phyloP scores from a whole-genome alignment of 2,888 invertebrate species.

The Baronia brevicornis region DNA sequence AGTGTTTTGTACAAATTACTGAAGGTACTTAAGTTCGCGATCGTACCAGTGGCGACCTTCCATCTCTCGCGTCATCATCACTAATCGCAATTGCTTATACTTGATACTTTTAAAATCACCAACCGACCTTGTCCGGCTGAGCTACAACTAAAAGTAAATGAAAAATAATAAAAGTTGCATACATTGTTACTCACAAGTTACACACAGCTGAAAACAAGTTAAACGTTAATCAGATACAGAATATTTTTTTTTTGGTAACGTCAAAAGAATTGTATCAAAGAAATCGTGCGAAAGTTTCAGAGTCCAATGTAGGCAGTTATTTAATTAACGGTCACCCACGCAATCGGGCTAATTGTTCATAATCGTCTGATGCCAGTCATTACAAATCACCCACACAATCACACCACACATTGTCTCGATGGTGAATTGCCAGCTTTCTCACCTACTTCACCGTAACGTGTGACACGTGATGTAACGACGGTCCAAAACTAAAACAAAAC shows the following conservation, averaged over 20 bases:
- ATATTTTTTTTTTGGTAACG: too few relatives aligned
- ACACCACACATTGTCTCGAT: conserved; percentile 16
- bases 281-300: conserved; percentile 47
- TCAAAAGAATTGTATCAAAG: conserved; percentile 23
- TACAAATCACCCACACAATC: conserved; percentile 11
- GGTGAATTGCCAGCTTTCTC: conserved; percentile 48
- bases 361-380: conserved; percentile 9
- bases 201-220: too few relatives aligned
- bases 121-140: conserved; percentile 31
- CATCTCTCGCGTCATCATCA: conserved; percentile 20
- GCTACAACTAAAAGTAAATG: too few relatives aligned
- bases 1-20: too few relatives aligned
- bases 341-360: conserved; percentile 15
- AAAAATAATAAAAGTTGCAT: too few relatives aligned
- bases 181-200: too few relatives aligned
- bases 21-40: too few relatives aligned
- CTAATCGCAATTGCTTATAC: conserved; percentile 31
- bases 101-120: conserved; percentile 33
- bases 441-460: conserved; percentile 39
- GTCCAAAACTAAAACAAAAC: conserved; percentile 16
- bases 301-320: conserved; percentile 27
- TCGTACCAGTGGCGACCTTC: conserved; percentile 10
- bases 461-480: conserved; percentile 45
- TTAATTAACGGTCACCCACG: conserved; percentile 19
- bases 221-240: too few relatives aligned